Conservation (phyloP, 2,888 invertebrate genomes). For the Melieria picta region DNA sequence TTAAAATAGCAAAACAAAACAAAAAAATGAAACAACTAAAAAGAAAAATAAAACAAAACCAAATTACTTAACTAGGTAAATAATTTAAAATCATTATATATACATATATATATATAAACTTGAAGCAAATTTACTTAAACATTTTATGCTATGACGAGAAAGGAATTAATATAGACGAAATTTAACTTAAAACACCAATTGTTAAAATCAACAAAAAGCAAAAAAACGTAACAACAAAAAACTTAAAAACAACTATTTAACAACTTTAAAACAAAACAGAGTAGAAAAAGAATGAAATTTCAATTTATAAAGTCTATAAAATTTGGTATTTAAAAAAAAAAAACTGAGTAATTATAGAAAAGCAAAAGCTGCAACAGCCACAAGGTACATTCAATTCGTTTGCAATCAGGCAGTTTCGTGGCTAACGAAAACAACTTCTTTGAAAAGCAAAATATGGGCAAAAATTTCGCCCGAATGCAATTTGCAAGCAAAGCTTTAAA, state of each 20-base stretch:
- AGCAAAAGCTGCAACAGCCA: too few relatives aligned
- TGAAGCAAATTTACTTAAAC: too few relatives aligned
- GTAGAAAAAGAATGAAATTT: background rate
- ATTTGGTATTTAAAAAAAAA: background rate
- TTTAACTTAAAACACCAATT: background rate
- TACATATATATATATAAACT: constrained; percentile 18
- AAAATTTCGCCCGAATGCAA: too few relatives aligned
- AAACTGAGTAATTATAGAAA: background rate
- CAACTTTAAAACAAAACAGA: background rate
- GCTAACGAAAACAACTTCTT: too few relatives aligned
- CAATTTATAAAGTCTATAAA: background rate
- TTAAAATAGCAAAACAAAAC: constrained; percentile 18
- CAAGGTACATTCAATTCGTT: too few relatives aligned
- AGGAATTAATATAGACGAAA: background rate
- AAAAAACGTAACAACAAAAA: background rate
- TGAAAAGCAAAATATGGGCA: too few relatives aligned
- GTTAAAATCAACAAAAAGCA: background rate
- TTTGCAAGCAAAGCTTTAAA: too few relatives aligned
- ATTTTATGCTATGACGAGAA: too few relatives aligned
- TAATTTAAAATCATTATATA: constrained; percentile 27
- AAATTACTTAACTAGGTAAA: constrained; percentile 10
- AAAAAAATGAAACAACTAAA: constrained; percentile 8
- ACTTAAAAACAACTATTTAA: background rate
- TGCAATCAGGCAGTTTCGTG: too few relatives aligned
- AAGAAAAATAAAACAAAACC: constrained; percentile 3